phyloP scores from a whole-genome alignment of 2,797 vertebrate genomes.

The Diplodus sargus region DNA sequence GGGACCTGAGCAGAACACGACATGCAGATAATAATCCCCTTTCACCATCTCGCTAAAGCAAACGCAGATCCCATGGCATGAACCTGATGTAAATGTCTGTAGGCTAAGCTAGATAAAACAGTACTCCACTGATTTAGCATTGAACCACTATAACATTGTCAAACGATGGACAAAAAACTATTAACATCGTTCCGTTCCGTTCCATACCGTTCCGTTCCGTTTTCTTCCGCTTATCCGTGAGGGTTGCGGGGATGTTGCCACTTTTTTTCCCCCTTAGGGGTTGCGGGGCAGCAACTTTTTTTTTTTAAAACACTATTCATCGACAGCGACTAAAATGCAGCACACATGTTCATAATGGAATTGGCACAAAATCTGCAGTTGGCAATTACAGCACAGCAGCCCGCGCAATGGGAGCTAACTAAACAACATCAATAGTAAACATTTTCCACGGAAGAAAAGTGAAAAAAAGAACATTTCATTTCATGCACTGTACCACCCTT shows the following conservation, averaged over 20 bases:
- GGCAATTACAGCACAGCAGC: constrained; percentile 75
- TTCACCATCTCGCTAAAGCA: constrained; percentile 25
- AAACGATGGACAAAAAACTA: neutral
- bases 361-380: constrained; percentile 67
- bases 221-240: no score
- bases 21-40: constrained; percentile 41
- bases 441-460: constrained; percentile 50
- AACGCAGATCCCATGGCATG: constrained; percentile 15
- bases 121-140: neutral
- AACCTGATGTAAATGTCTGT: constrained; percentile 9
- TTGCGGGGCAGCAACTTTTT: constrained; percentile 27
- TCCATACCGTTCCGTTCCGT: no score
- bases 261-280: no score
- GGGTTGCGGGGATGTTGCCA: no score
- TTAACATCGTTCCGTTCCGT: no score
- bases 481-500: constrained; percentile 54
- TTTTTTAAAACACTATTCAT: constrained; percentile 50
- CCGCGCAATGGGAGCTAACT: constrained; percentile 66
- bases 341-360: constrained; percentile 60
- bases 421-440: constrained; percentile 75
- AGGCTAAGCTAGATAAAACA: neutral
- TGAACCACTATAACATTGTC: neutral
- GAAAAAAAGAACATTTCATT: constrained; percentile 60
- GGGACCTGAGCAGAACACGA: constrained; percentile 31
- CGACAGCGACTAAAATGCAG: constrained; percentile 32